Evolutionary conservation across 2,888 invertebrate genomes (phyloP).

Genomic region (Meteorus cinctellus): DNA sequence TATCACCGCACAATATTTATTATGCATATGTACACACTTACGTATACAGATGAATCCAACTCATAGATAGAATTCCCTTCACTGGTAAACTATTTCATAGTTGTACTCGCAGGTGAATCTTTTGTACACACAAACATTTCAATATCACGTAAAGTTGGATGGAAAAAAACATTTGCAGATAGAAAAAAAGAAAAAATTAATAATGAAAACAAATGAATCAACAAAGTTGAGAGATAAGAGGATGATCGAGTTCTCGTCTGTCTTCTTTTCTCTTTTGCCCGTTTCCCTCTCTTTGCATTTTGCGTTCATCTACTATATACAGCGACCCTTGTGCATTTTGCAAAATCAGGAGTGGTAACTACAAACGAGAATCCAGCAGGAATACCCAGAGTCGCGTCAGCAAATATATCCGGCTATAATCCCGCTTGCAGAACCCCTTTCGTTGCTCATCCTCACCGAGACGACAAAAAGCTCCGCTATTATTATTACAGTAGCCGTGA

Average conservation of each 20-base stretch:
- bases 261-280: constrained; percentile 1
- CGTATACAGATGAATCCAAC: not conserved
- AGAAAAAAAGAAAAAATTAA: not conserved
- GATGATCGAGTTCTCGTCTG: not conserved
- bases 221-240: not conserved
- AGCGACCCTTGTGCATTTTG: constrained; percentile 7
- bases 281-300: not conserved
- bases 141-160: not conserved
- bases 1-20: constrained; percentile 32
- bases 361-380: constrained; percentile 9
- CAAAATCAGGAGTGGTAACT: not conserved
- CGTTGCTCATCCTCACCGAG: not conserved
- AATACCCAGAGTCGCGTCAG: constrained; percentile 33
- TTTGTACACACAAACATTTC: not conserved
- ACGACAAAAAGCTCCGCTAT: constrained; percentile 6
- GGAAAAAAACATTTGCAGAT: not conserved
- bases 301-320: too few species aligned
- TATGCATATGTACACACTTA: constrained; percentile 10
- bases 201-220: not conserved
- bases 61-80: not conserved
- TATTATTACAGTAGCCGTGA: not conserved
- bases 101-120: not conserved
- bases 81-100: not conserved
- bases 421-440: constrained; percentile 2
- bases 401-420: constrained; percentile 39